phyloP scores from a whole-genome alignment of 2,113 vertebrate species.

The Thunnus maccoyii region DNA sequence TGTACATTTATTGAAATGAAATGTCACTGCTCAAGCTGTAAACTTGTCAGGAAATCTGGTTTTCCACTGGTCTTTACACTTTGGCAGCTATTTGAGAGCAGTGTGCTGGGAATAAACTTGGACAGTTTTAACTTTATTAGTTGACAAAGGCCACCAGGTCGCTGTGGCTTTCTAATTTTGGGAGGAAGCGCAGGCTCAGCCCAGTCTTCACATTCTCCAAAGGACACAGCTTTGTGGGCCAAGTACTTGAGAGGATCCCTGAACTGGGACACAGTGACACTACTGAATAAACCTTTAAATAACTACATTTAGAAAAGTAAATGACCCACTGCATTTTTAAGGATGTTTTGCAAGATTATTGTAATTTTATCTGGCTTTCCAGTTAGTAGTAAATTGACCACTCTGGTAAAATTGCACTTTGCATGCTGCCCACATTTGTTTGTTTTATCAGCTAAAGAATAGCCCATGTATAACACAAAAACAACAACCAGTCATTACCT shows the following conservation, averaged over 20 bases:
- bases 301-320: constrained; percentile 1
- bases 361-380: not conserved
- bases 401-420: not conserved
- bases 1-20: not conserved
- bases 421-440: not conserved
- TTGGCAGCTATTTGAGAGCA: too few relatives aligned
- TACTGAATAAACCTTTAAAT: not conserved
- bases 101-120: not conserved
- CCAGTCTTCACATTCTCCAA: not conserved
- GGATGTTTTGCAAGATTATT: not conserved
- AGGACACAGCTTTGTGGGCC: constrained; percentile 21
- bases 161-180: constrained; percentile 5
- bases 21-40: not conserved
- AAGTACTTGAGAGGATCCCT: constrained; percentile 24
- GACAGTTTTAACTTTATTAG: not conserved
- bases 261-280: constrained; percentile 7
- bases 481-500: constrained; percentile 18
- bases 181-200: not conserved
- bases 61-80: not conserved
- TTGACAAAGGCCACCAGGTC: not conserved
- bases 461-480: not conserved
- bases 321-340: constrained; percentile 1
- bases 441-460: not conserved
- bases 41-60: too few relatives aligned
- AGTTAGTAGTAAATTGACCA: not conserved